phyloP scores from a whole-genome alignment of 2,113 vertebrate species.

The Pseudopipra pipra region DNA sequence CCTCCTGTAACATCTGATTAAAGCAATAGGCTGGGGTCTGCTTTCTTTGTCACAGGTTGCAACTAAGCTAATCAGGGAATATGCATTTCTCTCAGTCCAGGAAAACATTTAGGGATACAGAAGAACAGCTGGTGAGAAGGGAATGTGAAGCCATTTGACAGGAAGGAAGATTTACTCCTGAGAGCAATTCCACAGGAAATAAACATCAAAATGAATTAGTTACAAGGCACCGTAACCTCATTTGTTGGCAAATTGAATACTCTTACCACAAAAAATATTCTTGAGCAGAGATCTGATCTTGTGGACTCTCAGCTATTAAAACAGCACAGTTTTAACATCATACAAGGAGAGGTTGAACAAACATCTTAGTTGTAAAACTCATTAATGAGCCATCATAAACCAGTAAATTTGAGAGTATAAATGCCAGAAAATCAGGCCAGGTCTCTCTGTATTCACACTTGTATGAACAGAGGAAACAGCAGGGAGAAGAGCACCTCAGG shows the following conservation, averaged over 20 bases:
- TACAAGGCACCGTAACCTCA: slow-evolving; percentile 55
- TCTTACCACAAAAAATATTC: slow-evolving; percentile 52
- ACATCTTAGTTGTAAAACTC: slow-evolving; percentile 6
- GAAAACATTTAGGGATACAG: neutral
- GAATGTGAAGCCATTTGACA: neutral
- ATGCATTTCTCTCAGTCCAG: neutral
- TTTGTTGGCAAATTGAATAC: slow-evolving; percentile 58
- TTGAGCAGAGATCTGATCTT: slow-evolving; percentile 19
- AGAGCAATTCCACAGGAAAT: slow-evolving; percentile 54
- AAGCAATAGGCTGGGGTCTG: neutral
- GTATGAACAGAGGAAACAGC: neutral
- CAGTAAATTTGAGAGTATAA: slow-evolving; percentile 25
- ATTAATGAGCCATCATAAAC: slow-evolving; percentile 50
- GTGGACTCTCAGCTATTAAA: slow-evolving; percentile 42
- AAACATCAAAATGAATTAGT: slow-evolving; percentile 64
- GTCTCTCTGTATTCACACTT: neutral
- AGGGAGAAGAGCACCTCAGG: neutral
- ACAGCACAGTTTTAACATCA: slow-evolving; percentile 33
- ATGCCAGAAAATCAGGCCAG: slow-evolving; percentile 10
- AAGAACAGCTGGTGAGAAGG: slow-evolving; percentile 40
- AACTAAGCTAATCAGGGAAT: neutral
- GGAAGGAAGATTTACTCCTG: slow-evolving; percentile 42
- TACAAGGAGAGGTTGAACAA: slow-evolving; percentile 44
- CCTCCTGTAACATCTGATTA: neutral
- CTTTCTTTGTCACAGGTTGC: neutral